These are phyloP conservation scores for Morinoia aosen DNA, from an alignment of 2,888 invertebrate species.

Conservation along the genomic window DNA sequence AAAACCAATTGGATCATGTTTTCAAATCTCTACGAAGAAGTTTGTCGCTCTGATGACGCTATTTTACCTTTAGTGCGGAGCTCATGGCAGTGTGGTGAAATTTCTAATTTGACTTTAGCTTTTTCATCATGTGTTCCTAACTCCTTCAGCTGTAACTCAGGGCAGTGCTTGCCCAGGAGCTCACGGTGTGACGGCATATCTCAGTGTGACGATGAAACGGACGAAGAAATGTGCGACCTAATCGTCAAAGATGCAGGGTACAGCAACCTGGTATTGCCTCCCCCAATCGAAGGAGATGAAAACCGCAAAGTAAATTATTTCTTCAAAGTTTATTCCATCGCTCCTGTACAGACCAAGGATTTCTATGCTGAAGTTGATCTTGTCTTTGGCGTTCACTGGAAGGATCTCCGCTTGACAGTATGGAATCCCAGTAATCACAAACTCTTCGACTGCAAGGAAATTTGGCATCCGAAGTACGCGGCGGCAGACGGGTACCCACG, in stretches of 20 bases:
- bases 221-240: background rate
- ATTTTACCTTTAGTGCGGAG: background rate
- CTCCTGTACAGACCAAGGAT: background rate
- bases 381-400: constrained; percentile 25
- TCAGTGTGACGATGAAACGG: background rate
- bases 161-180: background rate
- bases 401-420: background rate
- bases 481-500: background rate
- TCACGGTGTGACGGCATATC: background rate
- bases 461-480: background rate
- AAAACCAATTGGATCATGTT: background rate
- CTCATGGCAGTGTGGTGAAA: background rate
- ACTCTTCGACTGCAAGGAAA: background rate
- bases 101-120: background rate
- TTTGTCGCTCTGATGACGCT: background rate
- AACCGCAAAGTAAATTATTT: background rate
- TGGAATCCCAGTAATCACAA: background rate
- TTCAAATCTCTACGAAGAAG: constrained; percentile 21
- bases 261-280: background rate
- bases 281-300: background rate
- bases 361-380: constrained; percentile 12
- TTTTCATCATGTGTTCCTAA: background rate
- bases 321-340: background rate
- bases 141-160: constrained; percentile 5
- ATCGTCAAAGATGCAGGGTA: constrained; percentile 28